Percentiles rank a stretch among this genome's conserved stretches.
Evolutionary conservation across 2,888 invertebrate species (phyloP).

Genomic region (Eumacrocentrus americanus): DNA sequence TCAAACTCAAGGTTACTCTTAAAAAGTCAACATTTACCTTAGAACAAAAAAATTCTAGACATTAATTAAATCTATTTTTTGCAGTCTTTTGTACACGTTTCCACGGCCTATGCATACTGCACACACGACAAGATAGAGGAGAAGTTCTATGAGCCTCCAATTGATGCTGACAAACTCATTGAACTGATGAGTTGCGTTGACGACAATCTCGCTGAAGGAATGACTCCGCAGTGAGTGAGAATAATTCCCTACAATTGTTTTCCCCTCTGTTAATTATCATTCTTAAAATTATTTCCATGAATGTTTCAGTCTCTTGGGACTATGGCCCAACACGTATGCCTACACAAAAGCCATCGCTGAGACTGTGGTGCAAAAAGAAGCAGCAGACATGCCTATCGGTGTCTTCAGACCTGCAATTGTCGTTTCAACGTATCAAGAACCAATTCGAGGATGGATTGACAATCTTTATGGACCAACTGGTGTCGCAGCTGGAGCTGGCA

Average conservation of each 20-base stretch:
- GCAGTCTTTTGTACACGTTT: slow-evolving; percentile 66
- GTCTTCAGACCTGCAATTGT: slow-evolving; percentile 85
- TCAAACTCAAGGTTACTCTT: slow-evolving; percentile 64
- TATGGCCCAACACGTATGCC: slow-evolving; percentile 89
- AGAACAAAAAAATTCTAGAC: background rate
- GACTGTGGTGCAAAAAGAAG: slow-evolving; percentile 72
- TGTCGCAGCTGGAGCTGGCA: slow-evolving; percentile 74
- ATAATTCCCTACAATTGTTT: background rate
- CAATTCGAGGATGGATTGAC: slow-evolving; percentile 85
- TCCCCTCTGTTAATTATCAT: background rate
- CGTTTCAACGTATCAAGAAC: slow-evolving; percentile 74
- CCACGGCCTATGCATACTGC: slow-evolving; percentile 68
- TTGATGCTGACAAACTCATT: slow-evolving; percentile 64
- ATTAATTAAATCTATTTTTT: slow-evolving; percentile 35
- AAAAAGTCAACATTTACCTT: background rate
- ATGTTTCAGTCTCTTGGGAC: slow-evolving; percentile 66
- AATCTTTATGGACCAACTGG: slow-evolving; percentile 90
- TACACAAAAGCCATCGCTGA: slow-evolving; percentile 91
- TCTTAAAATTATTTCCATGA: background rate
- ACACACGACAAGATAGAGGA: slow-evolving; percentile 63
- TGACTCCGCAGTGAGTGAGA: slow-evolving; percentile 63
- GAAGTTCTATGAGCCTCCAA: slow-evolving; percentile 65
- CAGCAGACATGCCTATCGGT: slow-evolving; percentile 76
- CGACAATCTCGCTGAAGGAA: slow-evolving; percentile 64
- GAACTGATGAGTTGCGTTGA: slow-evolving; percentile 63